phyloP scores from a whole-genome alignment of 2,797 vertebrate species.

The Neosilurus mollespiculum region DNA sequence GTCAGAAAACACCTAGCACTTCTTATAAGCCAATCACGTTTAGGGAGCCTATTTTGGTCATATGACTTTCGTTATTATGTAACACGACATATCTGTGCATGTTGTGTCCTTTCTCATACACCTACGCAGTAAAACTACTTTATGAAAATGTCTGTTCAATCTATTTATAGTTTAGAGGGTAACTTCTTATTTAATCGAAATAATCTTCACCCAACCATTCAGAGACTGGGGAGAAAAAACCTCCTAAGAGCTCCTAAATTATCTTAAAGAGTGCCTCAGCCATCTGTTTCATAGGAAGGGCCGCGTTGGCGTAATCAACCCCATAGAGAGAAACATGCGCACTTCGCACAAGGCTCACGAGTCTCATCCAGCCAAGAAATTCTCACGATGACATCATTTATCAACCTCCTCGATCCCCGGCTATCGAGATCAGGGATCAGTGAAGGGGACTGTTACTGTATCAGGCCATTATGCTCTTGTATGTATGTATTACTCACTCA shows the following conservation, averaged over 20 bases:
- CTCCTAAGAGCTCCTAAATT: slow-evolving; percentile 18
- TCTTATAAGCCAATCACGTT: too few relatives aligned
- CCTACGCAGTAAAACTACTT: neutral
- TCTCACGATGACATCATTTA: slow-evolving; percentile 13
- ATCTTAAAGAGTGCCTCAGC: slow-evolving; percentile 37
- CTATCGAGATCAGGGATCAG: slow-evolving; percentile 25
- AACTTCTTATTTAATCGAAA: neutral
- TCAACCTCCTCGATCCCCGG: slow-evolving; percentile 13
- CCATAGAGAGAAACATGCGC: slow-evolving; percentile 44
- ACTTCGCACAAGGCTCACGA: slow-evolving; percentile 29
- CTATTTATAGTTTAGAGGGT: too few relatives aligned
- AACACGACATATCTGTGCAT: too few relatives aligned
- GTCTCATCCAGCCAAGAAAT: slow-evolving; percentile 22
- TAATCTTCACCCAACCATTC: slow-evolving; percentile 30
- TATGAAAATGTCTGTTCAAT: neutral
- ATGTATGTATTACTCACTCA: slow-evolving; percentile 13
- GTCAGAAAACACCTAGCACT: too few relatives aligned
- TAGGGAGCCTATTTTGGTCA: too few relatives aligned
- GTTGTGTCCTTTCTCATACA: neutral
- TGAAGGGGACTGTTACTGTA: slow-evolving; percentile 33
- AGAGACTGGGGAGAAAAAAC: neutral
- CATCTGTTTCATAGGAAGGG: slow-evolving; percentile 52
- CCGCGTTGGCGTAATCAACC: slow-evolving; percentile 48
- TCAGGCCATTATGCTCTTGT: slow-evolving; percentile 16
- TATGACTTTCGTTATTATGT: too few relatives aligned